Evolutionary conservation across 2,113 vertebrate genomes (phyloP).

Genomic region (Sciurus niger): DNA sequence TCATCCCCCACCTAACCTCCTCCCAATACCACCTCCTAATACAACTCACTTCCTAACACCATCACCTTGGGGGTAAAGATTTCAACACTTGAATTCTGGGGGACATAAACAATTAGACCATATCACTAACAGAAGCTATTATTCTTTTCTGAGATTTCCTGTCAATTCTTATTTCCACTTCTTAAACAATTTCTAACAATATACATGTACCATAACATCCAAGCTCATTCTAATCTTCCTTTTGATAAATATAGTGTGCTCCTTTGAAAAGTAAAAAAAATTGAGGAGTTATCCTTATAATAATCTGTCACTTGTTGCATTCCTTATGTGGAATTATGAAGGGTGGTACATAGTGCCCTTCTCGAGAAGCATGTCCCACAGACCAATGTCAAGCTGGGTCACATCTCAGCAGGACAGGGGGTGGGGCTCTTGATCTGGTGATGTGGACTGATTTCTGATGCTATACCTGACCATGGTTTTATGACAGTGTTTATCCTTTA

Average conservation of each 20-base stretch:
- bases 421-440: not conserved
- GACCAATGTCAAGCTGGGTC: not conserved
- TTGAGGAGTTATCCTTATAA: not conserved
- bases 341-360: not conserved
- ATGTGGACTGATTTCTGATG: not conserved
- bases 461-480: not conserved
- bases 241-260: not conserved
- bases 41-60: not conserved
- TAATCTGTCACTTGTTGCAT: not conserved
- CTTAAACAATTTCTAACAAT: conserved; percentile 14
- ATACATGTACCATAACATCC: not conserved
- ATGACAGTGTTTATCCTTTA: not conserved
- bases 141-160: not conserved
- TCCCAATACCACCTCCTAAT: not conserved
- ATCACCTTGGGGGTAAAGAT: not conserved
- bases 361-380: not conserved
- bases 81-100: not conserved
- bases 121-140: not conserved
- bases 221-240: not conserved
- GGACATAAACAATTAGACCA: not conserved
- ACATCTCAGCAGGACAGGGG: not conserved
- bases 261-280: not conserved
- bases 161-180: not conserved
- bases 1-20: not conserved
- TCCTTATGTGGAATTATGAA: not conserved